A percentile compares a stretch with the other conserved stretches of the same genome.
These are phyloP conservation scores for Poeciliopsis presidionis DNA, from an alignment of 2,797 vertebrate genomes.

Conservation along the genomic window DNA sequence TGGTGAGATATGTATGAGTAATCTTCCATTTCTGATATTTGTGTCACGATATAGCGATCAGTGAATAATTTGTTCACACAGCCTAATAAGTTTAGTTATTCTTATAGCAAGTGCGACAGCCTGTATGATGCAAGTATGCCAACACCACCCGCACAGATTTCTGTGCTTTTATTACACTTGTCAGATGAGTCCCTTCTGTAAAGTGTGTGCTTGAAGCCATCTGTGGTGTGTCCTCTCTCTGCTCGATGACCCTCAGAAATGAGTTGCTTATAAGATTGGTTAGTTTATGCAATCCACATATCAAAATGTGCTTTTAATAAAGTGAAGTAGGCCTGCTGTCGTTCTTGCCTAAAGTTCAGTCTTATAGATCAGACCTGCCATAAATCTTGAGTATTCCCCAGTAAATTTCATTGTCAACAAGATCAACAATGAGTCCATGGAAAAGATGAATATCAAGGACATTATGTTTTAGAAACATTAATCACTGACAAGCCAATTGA, in stretches of 20 bases:
- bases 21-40: background rate
- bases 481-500: conserved; percentile 21
- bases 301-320: background rate
- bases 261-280: conserved; percentile 3
- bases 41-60: background rate
- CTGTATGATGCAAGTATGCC: conserved; percentile 19
- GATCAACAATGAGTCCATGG: conserved; percentile 1
- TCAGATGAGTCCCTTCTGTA: conserved; percentile 38
- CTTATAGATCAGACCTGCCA: background rate
- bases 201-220: conserved; percentile 30
- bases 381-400: background rate
- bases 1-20: background rate
- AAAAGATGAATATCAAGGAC: conserved; percentile 8
- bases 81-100: conserved; percentile 15
- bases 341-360: background rate
- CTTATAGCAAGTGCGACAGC: conserved; percentile 14
- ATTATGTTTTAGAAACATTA: conserved; percentile 17
- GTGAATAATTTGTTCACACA: conserved; percentile 5
- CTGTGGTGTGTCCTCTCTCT: conserved; percentile 39
- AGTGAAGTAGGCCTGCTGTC: background rate
- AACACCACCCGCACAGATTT: conserved; percentile 22
- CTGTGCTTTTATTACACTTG: conserved; percentile 31
- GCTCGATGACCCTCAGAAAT: conserved; percentile 31
- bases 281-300: background rate
- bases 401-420: conserved; percentile 18